Evolutionary conservation across 2,888 invertebrate genomes (phyloP).

Genomic region (Sinelater perroti): DNA sequence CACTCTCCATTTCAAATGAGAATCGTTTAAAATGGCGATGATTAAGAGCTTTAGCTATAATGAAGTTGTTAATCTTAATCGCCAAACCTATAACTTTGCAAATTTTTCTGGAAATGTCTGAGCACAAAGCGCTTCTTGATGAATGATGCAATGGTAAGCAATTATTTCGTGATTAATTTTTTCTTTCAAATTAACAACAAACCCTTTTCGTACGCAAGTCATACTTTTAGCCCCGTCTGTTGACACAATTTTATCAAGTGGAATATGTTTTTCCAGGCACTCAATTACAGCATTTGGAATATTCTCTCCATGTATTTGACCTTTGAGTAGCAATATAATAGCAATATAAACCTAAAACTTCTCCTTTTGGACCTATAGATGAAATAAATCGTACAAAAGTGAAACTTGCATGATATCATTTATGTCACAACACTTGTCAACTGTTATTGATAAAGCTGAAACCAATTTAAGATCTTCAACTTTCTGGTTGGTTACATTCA

Average conservation of each 20-base stretch:
- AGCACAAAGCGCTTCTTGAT: background rate
- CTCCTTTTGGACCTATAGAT: background rate
- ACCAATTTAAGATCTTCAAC: no score
- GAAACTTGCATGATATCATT: background rate
- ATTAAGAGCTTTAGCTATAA: no score
- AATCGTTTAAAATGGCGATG: background rate
- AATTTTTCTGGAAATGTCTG: conserved; percentile 1
- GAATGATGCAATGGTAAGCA: background rate
- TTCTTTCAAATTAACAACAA: no score
- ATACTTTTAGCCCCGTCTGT: background rate
- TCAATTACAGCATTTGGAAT: background rate
- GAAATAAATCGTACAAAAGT: background rate
- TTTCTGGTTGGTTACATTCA: no score
- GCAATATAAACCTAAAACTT: no score
- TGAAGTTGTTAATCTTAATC: conserved; percentile 1
- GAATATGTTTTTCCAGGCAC: background rate
- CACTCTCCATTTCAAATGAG: background rate
- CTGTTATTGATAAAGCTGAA: background rate
- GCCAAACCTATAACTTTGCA: background rate
- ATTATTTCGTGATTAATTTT: background rate
- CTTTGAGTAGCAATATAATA: background rate
- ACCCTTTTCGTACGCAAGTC: background rate
- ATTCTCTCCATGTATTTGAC: background rate
- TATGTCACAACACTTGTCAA: background rate
- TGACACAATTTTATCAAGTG: background rate